Base-by-base conservation (phyloP, 2,113 vertebrate species). In the Vulpes lagopus region DNA sequence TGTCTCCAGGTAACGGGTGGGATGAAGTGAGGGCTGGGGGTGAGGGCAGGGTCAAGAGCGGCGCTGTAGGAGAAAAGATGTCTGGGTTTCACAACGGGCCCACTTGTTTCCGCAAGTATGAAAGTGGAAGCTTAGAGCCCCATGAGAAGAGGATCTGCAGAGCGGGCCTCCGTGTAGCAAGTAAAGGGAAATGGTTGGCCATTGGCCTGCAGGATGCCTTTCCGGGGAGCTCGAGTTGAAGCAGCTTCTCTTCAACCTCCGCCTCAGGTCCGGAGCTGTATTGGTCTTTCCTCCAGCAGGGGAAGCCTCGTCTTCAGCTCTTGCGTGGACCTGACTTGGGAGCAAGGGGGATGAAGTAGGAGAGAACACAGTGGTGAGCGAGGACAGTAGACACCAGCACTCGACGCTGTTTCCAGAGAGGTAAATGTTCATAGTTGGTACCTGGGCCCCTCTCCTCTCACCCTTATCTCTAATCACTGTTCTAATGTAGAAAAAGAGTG, bases 351-450 rank as follows among this genome's bases (percentile, higher is more conserved):
- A 23, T 60, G 74, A 59, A 60, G 38, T 5, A 6, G 30, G 53
- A 12, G 74, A 87, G 62, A 69, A 4, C 73, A 25, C 14, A 55
- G 30, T 15, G 10, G 38, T 27, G 38, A n/a, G 51, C 22, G 38
- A 43, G 51, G 20, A 78, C 27, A 43, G 32, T 35, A 57, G 7
- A 5, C 12, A 23, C 16, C 38, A 38, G 27, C 3, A 14, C 22
- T 62, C 11, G 5, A 10, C n/a, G 9, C 38, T 49, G 11, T 49
- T 59, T 80, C 86, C 27, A 20, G 43, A 82, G 90, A 23, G 71
- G 22, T 6, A 3, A 27, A 27, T 49, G 5, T 49, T 35, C 4
- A 0, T 3, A 12, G 23, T 9, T 15, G 6, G 11, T 35, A 43
- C 51, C 20, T 76, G 5, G 32, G 62, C 57, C 55, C 59, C 15